Conservation (phyloP, 2,888 invertebrate genomes). For the Schizotus pectinicornis region DNA sequence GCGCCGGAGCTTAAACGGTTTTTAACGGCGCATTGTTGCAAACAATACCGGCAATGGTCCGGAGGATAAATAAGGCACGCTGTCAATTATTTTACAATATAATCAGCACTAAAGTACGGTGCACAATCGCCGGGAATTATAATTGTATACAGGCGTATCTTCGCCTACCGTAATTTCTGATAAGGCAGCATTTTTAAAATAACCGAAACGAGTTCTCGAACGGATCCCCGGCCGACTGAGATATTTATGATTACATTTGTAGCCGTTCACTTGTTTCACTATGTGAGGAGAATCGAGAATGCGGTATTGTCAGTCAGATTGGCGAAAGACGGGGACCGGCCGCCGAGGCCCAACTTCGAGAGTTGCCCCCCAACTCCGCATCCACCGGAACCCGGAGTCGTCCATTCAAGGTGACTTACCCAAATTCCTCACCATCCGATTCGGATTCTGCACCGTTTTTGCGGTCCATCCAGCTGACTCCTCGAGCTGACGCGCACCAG, state of each 20-base stretch:
- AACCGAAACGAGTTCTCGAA: conserved; percentile 52
- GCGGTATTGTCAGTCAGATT: conserved; percentile 53
- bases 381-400: no score
- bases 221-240: conserved; percentile 49
- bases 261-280: conserved; percentile 55
- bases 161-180: conserved; percentile 54
- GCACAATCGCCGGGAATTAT: conserved; percentile 52
- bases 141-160: conserved; percentile 53
- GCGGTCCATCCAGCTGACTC: no score
- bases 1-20: background rate
- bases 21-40: conserved; percentile 1
- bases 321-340: conserved; percentile 33
- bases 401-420: no score
- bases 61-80: conserved; percentile 44
- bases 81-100: conserved; percentile 56
- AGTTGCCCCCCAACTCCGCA: no score
- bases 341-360: background rate
- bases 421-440: no score
- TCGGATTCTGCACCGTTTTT: no score
- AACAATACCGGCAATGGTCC: conserved; percentile 3
- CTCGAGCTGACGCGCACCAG: no score
- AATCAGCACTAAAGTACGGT: conserved; percentile 52
- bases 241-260: conserved; percentile 57
- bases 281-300: conserved; percentile 55
- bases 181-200: conserved; percentile 54